These are phyloP conservation scores for Blastomussa wellsi DNA, from an alignment of 92 coral and sea anemone species.

Conservation along the genomic window DNA sequence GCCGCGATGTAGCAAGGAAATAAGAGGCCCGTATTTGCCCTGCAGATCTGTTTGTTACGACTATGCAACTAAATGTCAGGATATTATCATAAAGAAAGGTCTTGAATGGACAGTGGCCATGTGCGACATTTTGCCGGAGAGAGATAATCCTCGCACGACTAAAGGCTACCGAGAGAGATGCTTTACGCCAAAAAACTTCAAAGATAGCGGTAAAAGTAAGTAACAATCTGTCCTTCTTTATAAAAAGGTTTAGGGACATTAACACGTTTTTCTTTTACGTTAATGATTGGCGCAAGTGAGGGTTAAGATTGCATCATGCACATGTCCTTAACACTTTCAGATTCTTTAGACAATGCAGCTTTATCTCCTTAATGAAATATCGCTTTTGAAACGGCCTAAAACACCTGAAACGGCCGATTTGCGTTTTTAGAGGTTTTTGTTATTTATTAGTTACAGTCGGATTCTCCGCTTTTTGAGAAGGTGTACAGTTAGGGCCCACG, in stretches of 20 bases:
- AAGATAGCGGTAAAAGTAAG: conserved; percentile 44
- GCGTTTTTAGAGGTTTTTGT: not conserved
- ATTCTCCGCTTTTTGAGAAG: too few relatives aligned
- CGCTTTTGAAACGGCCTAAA: not conserved
- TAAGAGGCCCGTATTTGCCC: conserved; percentile 61
- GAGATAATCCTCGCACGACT: conserved; percentile 37
- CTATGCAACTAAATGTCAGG: conserved; percentile 37
- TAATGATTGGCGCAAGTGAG: not conserved
- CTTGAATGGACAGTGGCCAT: conserved; percentile 61
- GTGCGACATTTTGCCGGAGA: conserved; percentile 61
- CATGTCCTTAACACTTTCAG: not conserved
- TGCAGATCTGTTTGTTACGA: conserved; percentile 68
- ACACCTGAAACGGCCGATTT: not conserved
- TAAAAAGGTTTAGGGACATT: too few relatives aligned
- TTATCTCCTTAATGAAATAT: not conserved
- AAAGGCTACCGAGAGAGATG: conserved; percentile 41
- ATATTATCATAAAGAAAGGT: not conserved
- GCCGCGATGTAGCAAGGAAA: conserved; percentile 62
- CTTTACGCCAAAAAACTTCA: conserved; percentile 66
- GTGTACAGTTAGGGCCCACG: too few relatives aligned
- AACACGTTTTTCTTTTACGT: not conserved
- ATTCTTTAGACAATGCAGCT: not conserved
- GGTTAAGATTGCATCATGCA: not conserved
- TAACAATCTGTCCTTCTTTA: not conserved
- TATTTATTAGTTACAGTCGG: too few relatives aligned